Percentiles rank a stretch among this genome's conserved stretches.
Evolutionary conservation across 2,888 invertebrate genomes (phyloP).

Genomic region (Thecocarcelia acutangulata): DNA sequence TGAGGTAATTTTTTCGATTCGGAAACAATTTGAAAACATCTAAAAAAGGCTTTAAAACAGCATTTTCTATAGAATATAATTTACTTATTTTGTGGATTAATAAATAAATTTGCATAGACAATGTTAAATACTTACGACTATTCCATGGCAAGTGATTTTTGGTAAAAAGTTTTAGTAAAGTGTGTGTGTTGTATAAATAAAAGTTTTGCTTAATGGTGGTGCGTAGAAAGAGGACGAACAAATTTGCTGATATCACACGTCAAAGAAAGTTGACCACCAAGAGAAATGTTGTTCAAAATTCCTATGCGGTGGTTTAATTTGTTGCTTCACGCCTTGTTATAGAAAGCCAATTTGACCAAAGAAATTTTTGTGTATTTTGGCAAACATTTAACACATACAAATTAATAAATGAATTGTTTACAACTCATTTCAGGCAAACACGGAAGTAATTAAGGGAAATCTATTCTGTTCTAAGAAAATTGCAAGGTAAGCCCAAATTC

Average conservation of each 20-base stretch:
- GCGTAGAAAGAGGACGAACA: constrained; percentile 10
- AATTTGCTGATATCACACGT: constrained; percentile 59
- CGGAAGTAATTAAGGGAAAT: constrained; percentile 1
- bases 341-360: not conserved
- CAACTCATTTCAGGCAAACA: not conserved
- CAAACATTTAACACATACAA: not conserved
- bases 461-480: not conserved
- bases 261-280: constrained; percentile 52
- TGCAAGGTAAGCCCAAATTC: no score
- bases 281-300: constrained; percentile 20
- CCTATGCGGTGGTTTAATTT: constrained; percentile 17
- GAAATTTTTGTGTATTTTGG: not conserved
- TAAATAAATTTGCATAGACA: constrained; percentile 1
- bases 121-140: not conserved
- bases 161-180: constrained; percentile 7
- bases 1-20: constrained; percentile 64
- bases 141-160: not conserved
- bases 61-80: no score
- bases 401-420: constrained; percentile 7
- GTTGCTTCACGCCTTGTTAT: not conserved
- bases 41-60: constrained; percentile 28
- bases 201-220: constrained; percentile 18
- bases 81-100: constrained; percentile 17
- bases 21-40: constrained; percentile 54
- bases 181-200: constrained; percentile 39